Evolutionary conservation across 2,797 vertebrate species (phyloP).

Genomic region (Halcyon smyrnensis): DNA sequence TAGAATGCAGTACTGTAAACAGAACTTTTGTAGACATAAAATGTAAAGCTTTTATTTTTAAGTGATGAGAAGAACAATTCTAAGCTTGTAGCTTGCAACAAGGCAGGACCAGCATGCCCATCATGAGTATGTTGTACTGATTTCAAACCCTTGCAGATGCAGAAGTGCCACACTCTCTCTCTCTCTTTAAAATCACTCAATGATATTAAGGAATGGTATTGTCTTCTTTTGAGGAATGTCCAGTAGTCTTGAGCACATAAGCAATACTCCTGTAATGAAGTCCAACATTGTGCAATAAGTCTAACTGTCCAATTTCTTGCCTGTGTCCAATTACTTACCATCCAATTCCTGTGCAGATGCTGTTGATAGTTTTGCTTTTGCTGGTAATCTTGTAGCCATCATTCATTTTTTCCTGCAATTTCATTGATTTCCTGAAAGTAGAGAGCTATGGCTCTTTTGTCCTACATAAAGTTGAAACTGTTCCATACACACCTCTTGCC

Average conservation of each 20-base stretch:
- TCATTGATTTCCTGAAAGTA: not conserved
- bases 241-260: not conserved
- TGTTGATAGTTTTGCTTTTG: not conserved
- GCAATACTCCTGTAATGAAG: not conserved
- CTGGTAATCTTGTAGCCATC: not conserved
- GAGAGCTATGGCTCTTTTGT: not conserved
- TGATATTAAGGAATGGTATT: not conserved
- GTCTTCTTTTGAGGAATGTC: not conserved
- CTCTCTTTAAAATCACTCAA: not conserved
- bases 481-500: not conserved
- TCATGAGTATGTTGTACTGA: fast-evolving
- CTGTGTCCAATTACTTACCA: not conserved
- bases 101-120: not conserved
- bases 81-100: not conserved
- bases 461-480: not conserved
- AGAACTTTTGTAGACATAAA: not conserved
- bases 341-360: not conserved
- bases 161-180: not conserved
- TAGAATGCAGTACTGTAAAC: not conserved
- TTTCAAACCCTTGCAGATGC: not conserved
- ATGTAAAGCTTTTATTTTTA: not conserved
- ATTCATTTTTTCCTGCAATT: not conserved
- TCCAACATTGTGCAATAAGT: not conserved
- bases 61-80: not conserved
- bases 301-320: not conserved